Conservation (phyloP, 2,113 vertebrate species). For the Hiodon alosoides region DNA sequence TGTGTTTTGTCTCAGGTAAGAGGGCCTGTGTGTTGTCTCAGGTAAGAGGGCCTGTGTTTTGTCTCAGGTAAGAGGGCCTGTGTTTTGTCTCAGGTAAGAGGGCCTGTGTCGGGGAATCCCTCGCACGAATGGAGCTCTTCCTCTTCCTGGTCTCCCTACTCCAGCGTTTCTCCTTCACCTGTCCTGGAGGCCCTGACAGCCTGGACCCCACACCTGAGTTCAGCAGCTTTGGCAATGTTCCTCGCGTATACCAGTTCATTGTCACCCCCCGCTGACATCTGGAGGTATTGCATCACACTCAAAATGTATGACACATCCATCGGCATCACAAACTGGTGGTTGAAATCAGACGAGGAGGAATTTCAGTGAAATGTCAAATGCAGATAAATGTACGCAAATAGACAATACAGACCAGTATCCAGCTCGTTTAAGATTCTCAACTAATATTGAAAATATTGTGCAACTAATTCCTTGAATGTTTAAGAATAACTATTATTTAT, state of each 20-base stretch:
- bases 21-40: background rate
- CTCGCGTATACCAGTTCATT: constrained; percentile 46
- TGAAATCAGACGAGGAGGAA: too few relatives aligned
- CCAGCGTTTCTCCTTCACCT: constrained; percentile 58
- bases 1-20: background rate
- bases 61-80: background rate
- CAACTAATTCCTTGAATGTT: too few relatives aligned
- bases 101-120: constrained; percentile 59
- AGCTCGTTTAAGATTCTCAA: too few relatives aligned
- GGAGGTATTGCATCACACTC: background rate
- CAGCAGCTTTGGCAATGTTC: constrained; percentile 58
- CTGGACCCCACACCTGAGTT: constrained; percentile 50
- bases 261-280: constrained; percentile 46
- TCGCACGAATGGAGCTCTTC: constrained; percentile 70
- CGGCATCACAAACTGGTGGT: too few relatives aligned
- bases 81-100: constrained; percentile 51
- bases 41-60: background rate
- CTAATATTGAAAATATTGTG: too few relatives aligned
- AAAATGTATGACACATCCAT: too few relatives aligned
- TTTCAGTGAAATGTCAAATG: too few relatives aligned
- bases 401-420: too few relatives aligned
- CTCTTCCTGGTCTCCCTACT: constrained; percentile 59
- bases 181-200: constrained; percentile 41
- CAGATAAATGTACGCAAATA: too few relatives aligned
- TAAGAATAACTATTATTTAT: too few relatives aligned